Evolutionary conservation across 2,797 vertebrate species (phyloP), one percentile per base, ranked within the genome.

Genomic region (Pseudocheirus occidentalis): DNA sequence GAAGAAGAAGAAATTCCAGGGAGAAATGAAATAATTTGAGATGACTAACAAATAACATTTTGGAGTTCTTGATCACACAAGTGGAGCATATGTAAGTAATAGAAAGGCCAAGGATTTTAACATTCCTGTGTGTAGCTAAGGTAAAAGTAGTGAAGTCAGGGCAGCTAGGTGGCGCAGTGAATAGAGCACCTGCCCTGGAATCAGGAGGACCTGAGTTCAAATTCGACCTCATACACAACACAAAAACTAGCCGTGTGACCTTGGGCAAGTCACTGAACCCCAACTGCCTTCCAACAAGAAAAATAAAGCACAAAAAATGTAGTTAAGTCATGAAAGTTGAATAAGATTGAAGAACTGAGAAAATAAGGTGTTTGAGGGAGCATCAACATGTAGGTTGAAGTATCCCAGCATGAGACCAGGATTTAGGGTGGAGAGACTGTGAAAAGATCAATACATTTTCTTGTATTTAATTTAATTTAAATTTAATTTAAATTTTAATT

Each of bases 11-110:
- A n/a, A 73, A 40, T 40, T 16, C 16, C n/a, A 73, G 66, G 16
- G 58, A 56, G 92, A 96, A 95, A 29, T 87, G 73, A 81, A 81
- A 81, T 81, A 1, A 81, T 46, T 81, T 27, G 40, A 81, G 40
- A 46, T 46, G 18, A 81, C 27, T 24, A 81, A 81, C 40, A 81
- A 46, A 21, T 24, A 81, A 40, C 18, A 81, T 81, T 81, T 46
- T 81, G 73, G n/a, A 81, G 73, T 81, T 46, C 12, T 81, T 11
- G 18, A 27, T 81, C 73, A 24, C 24, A 40, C 9, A 81, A 81
- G 21, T 27, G 21, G 6, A 81, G 21, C 73, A 46, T 46, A 3
- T 46, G 0, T 46, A 27, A 81, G 40, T 46, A 9, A 81, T 27
- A 81, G 73, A 81, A 81, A 46, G 66, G 18, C 12, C 73, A 81